A percentile compares a stretch with the other conserved stretches of the same genome.
phyloP scores from a whole-genome alignment of 2,888 invertebrate genomes.

The Lycocerus yunnanus region DNA sequence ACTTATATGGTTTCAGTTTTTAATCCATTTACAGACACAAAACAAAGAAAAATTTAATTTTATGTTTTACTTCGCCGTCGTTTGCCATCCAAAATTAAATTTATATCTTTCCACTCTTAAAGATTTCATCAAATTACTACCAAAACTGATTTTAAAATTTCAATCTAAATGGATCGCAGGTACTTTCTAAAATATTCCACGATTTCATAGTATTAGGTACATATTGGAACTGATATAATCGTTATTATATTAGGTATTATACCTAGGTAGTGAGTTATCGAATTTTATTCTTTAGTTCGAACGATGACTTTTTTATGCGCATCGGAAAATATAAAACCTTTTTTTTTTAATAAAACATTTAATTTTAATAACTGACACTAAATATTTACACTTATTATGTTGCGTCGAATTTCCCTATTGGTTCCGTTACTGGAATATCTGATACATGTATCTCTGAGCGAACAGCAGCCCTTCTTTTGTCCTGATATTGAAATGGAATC shows the following conservation, averaged over 20 bases:
- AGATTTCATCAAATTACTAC: not conserved
- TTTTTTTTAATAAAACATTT: not conserved
- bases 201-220: too few relatives aligned
- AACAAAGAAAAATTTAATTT: not conserved
- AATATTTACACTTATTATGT: constrained; percentile 26
- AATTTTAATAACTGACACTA: constrained; percentile 5
- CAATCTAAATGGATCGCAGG: not conserved
- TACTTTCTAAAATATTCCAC: too few relatives aligned
- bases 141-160: not conserved
- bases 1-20: constrained; percentile 20
- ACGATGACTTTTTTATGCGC: too few relatives aligned
- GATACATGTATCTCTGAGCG: constrained; percentile 51
- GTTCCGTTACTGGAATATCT: constrained; percentile 42
- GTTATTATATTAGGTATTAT: too few relatives aligned
- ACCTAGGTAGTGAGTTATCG: too few relatives aligned
- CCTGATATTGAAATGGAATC: constrained; percentile 72
- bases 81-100: not conserved
- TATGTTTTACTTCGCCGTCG: not conserved
- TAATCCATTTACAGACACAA: constrained; percentile 20
- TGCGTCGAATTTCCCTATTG: constrained; percentile 28
- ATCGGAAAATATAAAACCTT: too few relatives aligned
- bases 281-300: not conserved
- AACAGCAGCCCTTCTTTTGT: constrained; percentile 62
- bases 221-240: too few relatives aligned
- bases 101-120: not conserved